Conservation (phyloP, 2,888 invertebrate genomes). For the Pomacea canaliculata region DNA sequence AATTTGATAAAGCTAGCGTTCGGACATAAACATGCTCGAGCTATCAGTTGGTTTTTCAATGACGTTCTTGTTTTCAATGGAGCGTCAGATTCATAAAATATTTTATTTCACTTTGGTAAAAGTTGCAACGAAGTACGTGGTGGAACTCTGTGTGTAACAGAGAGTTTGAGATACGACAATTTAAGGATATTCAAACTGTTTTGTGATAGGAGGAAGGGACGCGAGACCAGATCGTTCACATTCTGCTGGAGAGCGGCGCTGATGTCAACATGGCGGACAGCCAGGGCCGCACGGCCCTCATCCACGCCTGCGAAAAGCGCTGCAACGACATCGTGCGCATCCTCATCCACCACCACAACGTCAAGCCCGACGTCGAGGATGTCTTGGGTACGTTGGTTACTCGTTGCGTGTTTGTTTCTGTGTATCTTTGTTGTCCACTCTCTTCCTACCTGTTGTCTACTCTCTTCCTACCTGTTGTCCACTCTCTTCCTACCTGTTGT, state of each 20-base stretch:
- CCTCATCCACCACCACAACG: slow-evolving; percentile 61
- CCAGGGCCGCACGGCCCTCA: slow-evolving; percentile 60
- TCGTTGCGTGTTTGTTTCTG: not conserved
- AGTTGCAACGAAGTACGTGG: too few species aligned
- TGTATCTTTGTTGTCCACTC: not conserved
- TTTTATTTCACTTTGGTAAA: too few species aligned
- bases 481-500: not conserved
- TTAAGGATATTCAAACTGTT: not conserved
- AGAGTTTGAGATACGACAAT: too few species aligned
- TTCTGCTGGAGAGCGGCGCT: slow-evolving; percentile 59
- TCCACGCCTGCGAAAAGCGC: slow-evolving; percentile 66
- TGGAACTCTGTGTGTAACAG: too few species aligned
- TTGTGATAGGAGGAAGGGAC: slow-evolving; percentile 59
- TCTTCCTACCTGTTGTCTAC: not conserved
- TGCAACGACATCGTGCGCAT: slow-evolving; percentile 64
- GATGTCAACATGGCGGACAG: slow-evolving; percentile 63
- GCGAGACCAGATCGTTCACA: slow-evolving; percentile 52
- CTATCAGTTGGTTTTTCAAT: too few species aligned
- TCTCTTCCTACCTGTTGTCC: not conserved
- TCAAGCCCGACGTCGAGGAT: slow-evolving; percentile 65
- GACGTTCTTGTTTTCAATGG: too few species aligned
- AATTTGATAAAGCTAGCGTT: too few species aligned
- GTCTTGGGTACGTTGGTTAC: slow-evolving; percentile 47
- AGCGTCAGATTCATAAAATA: too few species aligned
- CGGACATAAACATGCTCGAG: too few species aligned